Base-by-base conservation (phyloP, 2,888 invertebrate genomes). In the Stenoptilia bipunctidactyla region DNA sequence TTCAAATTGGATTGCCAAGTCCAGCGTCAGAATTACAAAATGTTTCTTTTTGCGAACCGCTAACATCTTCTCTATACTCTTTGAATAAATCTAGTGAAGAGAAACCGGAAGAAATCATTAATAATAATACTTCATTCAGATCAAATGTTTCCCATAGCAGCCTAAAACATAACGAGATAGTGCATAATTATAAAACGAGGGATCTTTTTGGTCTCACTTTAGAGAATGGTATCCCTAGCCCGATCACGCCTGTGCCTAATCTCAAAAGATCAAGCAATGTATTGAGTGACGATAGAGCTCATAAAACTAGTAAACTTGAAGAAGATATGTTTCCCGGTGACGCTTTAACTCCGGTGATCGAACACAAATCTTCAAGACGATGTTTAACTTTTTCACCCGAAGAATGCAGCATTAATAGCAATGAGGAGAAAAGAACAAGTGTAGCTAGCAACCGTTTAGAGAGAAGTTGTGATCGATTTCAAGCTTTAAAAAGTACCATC, bases 361-460 rank as follows among this genome's bases (percentile, higher is more conserved):
- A 83, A 46, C 76, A 82, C 40, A 80, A 74, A 41, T 77, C 83
- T 9, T 75, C 79, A 3, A 80, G 88, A 53, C 73, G 88, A 41
- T 88, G 88, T 53, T 57, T 88, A 5, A 88, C 86, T 9, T 88
- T 86, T 58, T 88, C 88, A 12, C 86, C 86, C 8, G 86, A 86
- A 41, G 84, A 84, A 40, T 65, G 61, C 30, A 83, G 84, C 42
- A 80, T 82, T 35, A 76, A 63, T 20, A 86, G 85, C 36, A 86
- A 76, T 40, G 83, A 85, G 43, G 85, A 85, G 36, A 87, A 87
- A 51, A 67, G 87, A 34, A 65, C 77, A 39, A 86, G 85, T 30
- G 75, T 86, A 1, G 84, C 83, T 0, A 86, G 85, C 25, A 84
- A 74, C 53, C 60, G 63, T 9, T 55, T 79, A 40, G 83, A 83